These are phyloP conservation scores for Troides oblongomaculatus DNA, from an alignment of 2,888 invertebrate species.

Conservation along the genomic window DNA sequence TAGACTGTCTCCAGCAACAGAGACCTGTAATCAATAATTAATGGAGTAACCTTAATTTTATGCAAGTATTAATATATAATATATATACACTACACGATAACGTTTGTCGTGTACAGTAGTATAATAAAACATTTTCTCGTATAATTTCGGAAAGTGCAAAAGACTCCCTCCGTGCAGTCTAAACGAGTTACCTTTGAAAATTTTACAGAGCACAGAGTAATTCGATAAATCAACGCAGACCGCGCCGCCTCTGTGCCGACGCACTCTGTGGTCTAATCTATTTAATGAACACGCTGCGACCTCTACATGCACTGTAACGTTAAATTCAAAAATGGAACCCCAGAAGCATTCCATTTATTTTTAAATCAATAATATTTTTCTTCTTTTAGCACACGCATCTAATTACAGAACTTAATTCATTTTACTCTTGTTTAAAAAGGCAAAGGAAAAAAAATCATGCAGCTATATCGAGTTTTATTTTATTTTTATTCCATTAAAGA, in stretches of 20 bases:
- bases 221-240: slow-evolving; percentile 17
- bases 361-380: neutral
- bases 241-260: slow-evolving; percentile 1
- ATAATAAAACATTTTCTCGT: neutral
- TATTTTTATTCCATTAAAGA: too few relatives aligned
- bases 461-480: too few relatives aligned
- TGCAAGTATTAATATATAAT: too few relatives aligned
- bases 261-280: slow-evolving; percentile 13
- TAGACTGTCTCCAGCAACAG: too few relatives aligned
- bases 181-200: slow-evolving; percentile 26
- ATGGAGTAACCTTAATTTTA: too few relatives aligned
- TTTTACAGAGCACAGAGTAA: slow-evolving; percentile 19
- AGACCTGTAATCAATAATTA: too few relatives aligned
- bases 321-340: neutral
- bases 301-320: neutral
- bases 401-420: too few relatives aligned
- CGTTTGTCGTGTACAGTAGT: neutral
- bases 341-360: neutral
- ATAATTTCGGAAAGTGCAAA: slow-evolving; percentile 7
- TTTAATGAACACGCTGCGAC: slow-evolving; percentile 4
- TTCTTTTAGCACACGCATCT: too few relatives aligned
- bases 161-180: slow-evolving; percentile 9
- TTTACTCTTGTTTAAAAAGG: too few relatives aligned
- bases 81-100: too few relatives aligned
- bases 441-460: too few relatives aligned